phyloP scores from a whole-genome alignment of 2,113 vertebrate genomes.

The Delphinapterus leucas region DNA sequence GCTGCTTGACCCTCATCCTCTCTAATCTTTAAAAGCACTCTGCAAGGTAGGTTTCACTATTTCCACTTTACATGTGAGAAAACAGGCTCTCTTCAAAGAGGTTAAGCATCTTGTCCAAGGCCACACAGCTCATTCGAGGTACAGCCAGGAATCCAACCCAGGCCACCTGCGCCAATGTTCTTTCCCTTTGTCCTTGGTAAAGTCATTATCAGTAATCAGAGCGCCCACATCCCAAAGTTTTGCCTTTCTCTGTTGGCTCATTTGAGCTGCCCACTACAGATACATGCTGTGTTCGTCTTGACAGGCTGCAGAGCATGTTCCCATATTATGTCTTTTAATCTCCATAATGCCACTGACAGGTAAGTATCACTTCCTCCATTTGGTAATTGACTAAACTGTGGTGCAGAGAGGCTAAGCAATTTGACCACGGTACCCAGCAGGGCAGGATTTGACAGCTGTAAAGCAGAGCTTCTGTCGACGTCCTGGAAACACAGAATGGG shows the following conservation, averaged over 20 bases:
- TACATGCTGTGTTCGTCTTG: neutral
- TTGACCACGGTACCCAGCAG: neutral
- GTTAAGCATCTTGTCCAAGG: neutral
- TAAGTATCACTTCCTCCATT: neutral
- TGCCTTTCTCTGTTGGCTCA: neutral
- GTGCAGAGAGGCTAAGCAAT: neutral
- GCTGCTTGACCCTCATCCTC: neutral
- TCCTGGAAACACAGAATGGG: neutral
- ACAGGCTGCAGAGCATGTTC: neutral
- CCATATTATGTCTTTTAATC: neutral
- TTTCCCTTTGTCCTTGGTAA: neutral
- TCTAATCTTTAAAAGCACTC: neutral
- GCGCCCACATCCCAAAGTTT: neutral
- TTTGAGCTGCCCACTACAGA: neutral
- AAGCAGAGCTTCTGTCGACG: neutral
- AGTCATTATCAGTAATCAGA: neutral
- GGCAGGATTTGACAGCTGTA: neutral
- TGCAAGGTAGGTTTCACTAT: neutral
- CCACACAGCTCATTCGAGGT: neutral
- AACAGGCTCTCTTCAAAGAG: neutral
- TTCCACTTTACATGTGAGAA: neutral
- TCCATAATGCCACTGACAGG: neutral
- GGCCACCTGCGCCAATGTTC: neutral
- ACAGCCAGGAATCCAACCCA: neutral
- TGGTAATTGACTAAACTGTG: neutral